A percentile compares a stretch with the other conserved stretches of the same genome.
These are phyloP conservation scores for Pangasianodon gigas DNA, from an alignment of 2,113 vertebrate genomes.

Conservation along the genomic window DNA sequence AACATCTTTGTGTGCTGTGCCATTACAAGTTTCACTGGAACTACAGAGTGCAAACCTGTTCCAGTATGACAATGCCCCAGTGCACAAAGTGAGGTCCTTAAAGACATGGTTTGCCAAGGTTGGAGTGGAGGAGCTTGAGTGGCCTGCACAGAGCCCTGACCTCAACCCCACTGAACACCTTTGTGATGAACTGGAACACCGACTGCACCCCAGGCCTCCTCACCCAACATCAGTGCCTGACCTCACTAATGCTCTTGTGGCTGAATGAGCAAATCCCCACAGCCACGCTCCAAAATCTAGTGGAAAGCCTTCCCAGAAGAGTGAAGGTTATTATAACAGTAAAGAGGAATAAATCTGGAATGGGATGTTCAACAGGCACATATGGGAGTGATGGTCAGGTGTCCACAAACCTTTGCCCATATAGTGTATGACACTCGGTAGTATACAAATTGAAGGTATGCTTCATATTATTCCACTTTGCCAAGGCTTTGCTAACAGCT, in stretches of 20 bases:
- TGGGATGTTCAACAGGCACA: not conserved
- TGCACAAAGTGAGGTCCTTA: no score
- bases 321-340: not conserved
- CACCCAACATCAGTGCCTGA: not conserved
- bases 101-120: not conserved
- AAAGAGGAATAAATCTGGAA: not conserved
- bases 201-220: not conserved
- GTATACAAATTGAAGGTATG: not conserved
- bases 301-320: not conserved
- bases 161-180: not conserved
- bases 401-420: not conserved
- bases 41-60: not conserved
- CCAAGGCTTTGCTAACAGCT: not conserved
- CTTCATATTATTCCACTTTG: not conserved
- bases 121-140: not conserved
- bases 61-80: no score
- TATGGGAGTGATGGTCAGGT: not conserved
- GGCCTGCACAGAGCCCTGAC: not conserved
- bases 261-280: not conserved
- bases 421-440: not conserved
- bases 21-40: not conserved
- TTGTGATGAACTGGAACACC: not conserved
- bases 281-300: not conserved
- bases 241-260: not conserved
- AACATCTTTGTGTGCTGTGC: no score